phyloP scores from a whole-genome alignment of 2,113 vertebrate genomes.

The Emydura subglobosa region DNA sequence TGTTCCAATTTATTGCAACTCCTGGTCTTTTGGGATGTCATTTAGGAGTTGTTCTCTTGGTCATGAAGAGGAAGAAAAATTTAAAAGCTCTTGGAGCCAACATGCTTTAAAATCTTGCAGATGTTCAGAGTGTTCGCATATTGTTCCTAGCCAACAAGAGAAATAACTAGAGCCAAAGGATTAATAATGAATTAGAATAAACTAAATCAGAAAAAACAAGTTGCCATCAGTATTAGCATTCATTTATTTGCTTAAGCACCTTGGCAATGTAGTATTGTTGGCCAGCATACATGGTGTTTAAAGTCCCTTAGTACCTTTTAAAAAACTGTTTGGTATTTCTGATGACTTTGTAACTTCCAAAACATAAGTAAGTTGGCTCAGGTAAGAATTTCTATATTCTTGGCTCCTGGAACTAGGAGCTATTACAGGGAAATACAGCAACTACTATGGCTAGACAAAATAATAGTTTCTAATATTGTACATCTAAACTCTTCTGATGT shows the following conservation, averaged over 20 bases:
- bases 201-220: not conserved
- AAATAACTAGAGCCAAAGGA: not conserved
- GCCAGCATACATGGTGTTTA: not conserved
- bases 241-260: not conserved
- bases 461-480: not conserved
- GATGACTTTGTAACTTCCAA: not conserved
- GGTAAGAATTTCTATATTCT: not conserved
- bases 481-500: not conserved
- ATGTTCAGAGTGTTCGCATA: not conserved
- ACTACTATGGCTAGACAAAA: not conserved
- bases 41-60: not conserved
- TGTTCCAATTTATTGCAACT: not conserved
- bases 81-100: not conserved
- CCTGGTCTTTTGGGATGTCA: rapidly evolving
- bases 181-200: not conserved
- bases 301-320: not conserved
- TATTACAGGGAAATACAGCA: constrained; percentile 11
- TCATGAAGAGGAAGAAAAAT: not conserved
- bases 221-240: not conserved
- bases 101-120: not conserved
- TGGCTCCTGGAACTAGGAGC: not conserved
- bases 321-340: not conserved
- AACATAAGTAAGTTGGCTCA: not conserved
- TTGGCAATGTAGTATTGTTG: not conserved
- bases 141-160: not conserved